Evolutionary conservation across 2,797 vertebrate species (phyloP), one percentile per base, ranked within the genome.

Genomic region (Lacerta viridis): DNA sequence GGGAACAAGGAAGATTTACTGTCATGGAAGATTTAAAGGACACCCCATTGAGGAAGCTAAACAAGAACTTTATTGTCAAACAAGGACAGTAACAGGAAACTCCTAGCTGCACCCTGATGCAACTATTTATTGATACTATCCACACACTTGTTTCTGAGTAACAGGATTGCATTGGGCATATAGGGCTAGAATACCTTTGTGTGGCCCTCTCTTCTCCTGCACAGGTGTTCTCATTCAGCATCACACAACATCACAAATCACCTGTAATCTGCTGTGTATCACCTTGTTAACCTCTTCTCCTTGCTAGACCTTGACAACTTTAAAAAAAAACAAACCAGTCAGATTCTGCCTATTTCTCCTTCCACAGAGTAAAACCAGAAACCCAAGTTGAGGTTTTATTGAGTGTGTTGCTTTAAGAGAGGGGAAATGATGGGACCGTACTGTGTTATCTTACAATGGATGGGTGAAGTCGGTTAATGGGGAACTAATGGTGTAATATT

Each of bases 381-480:
- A 55, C 50, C 50, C 50, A 55, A 55, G 15, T 3, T 55, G 13
- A 55, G 50, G 13, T 55, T 15, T 55, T 55, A 55, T 55, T 55
- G 50, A 55, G 13, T 41, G 83, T 41, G 43, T 41, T n/a, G 3
- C 68, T 36, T 61, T 78, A 87, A 25, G n/a, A 72, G 59, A 66
- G 3, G 1, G 2, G 86, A 7, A 86, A 39, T 36, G 59, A 64
- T 29, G 23, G 81, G 86, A 87, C 79, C 36, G 46, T 0, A 0
- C 20, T 87, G 17, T 1, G 77, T 17, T 43, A 55, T 79, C 1
- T 61, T 25, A 13, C 83, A 80, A 84, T 7, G 5, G 90, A 90
- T 6, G 0, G 80, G 17, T 69, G 66, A 36, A 90, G 72, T 27
- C 46, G 84, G 80, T 20, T 61, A 87, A 86, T 72, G 43, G 84